Evolutionary conservation across 2,888 invertebrate genomes (phyloP), one percentile per base, ranked within the genome.

Genomic region (Molanna angustata): DNA sequence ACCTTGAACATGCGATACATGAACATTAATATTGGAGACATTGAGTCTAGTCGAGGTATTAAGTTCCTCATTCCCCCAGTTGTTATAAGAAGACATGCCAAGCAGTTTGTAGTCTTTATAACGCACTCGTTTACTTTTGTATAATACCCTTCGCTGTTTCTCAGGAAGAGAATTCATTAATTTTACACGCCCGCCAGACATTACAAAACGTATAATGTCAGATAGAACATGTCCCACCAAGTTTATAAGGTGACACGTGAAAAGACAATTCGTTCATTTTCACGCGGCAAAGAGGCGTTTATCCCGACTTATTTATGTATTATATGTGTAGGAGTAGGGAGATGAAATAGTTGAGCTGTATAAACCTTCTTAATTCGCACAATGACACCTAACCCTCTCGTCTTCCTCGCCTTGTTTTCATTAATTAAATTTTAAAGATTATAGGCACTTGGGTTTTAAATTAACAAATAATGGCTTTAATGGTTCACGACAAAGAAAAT

Each of bases 201-300:
- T 54, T 51, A 42, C 50, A 42, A 48, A 56, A 58, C 58, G 53
- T 58, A 56, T 56, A 56, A 58, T 58, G 58, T 56, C 58, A 58
- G 53, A n/a, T n/a, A n/a, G n/a, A 55, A 55, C 43, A 58, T 20
- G 58, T 55, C 58, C 50, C 53, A 50, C 52, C 55, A 57, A 57
- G 49, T 58, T 58, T 58, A 58, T 58, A 58, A 55, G 48, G 52
- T 52, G 58, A 58, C 53, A 55, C 53, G 55, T 55, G 55, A 55
- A 40, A 21, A 55, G 55, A 55, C 53, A 53, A 52, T 53, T 53
- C 52, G 55, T 56, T 52, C 54, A 58, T 58, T 54, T 54, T 37
- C 54, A 22, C 32, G 39, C 16, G 16, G 37, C 40, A 40, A 49
- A 39, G 37, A 45, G 14, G 16, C 21, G 20, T 3, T 7, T 41